phyloP scores from a whole-genome alignment of 2,888 invertebrate species.

The Danaus chrysippus region DNA sequence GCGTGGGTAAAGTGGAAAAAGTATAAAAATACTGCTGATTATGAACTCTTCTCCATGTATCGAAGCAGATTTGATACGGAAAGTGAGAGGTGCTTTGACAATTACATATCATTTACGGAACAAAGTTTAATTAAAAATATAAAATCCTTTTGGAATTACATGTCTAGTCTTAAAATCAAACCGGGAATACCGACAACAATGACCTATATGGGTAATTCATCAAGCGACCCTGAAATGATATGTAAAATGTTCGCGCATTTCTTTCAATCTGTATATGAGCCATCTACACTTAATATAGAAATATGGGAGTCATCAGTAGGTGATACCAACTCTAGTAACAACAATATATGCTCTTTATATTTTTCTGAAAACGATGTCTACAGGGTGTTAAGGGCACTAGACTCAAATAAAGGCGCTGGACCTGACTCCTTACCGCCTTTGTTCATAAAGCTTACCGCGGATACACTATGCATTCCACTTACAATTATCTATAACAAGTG shows the following conservation, averaged over 20 bases:
- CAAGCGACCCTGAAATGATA: too few species aligned
- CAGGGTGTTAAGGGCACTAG: neutral
- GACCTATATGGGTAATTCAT: neutral
- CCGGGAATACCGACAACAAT: neutral
- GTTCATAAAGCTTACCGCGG: neutral
- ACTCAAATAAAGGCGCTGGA: conserved; percentile 5
- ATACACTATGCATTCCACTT: neutral
- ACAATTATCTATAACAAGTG: conserved; percentile 7
- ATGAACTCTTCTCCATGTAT: neutral
- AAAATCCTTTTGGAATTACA: neutral
- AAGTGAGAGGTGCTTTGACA: neutral
- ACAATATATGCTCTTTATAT: too few species aligned
- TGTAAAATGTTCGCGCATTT: too few species aligned
- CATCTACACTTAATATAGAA: neutral
- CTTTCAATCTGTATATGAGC: neutral
- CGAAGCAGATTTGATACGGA: neutral
- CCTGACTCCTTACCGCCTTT: conserved; percentile 6
- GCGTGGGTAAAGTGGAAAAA: neutral
- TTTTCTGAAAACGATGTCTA: neutral
- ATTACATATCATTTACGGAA: neutral
- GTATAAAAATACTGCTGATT: neutral
- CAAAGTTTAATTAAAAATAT: too few species aligned
- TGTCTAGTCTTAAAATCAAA: neutral
- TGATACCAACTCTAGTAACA: neutral
- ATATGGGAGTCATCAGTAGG: neutral